phyloP scores from a whole-genome alignment of 2,797 vertebrate genomes.

The Amazonetta brasiliensis region DNA sequence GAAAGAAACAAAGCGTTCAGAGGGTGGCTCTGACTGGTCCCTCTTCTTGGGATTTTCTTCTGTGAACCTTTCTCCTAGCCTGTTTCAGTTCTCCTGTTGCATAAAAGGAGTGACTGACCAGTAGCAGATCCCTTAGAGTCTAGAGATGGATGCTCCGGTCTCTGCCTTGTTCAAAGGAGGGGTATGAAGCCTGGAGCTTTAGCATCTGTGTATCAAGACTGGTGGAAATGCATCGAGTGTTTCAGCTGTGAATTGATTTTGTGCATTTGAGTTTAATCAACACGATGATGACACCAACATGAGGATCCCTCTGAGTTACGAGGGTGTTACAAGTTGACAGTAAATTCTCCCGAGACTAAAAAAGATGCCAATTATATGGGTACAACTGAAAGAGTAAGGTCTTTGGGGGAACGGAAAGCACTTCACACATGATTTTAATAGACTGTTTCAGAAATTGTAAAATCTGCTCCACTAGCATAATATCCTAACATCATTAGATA shows the following conservation, averaged over 20 bases:
- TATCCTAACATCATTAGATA: neutral
- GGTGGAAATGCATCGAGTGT: neutral
- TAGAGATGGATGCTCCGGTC: rapidly evolving
- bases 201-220: rapidly evolving
- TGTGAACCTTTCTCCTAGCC: neutral
- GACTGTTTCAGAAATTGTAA: neutral
- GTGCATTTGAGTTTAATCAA: neutral
- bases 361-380: neutral
- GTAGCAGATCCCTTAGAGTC: rapidly evolving
- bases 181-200: neutral
- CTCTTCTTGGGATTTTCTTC: neutral
- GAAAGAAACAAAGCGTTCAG: neutral
- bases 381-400: neutral
- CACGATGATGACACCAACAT: neutral
- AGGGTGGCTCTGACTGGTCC: neutral
- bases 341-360: neutral
- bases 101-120: neutral
- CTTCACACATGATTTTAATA: neutral
- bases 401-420: neutral
- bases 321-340: neutral
- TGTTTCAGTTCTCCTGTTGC: neutral
- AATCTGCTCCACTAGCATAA: neutral
- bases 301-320: neutral
- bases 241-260: neutral
- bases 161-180: neutral